Conservation (phyloP, 2,113 vertebrate genomes). For the Sclerurus mexicanus region DNA sequence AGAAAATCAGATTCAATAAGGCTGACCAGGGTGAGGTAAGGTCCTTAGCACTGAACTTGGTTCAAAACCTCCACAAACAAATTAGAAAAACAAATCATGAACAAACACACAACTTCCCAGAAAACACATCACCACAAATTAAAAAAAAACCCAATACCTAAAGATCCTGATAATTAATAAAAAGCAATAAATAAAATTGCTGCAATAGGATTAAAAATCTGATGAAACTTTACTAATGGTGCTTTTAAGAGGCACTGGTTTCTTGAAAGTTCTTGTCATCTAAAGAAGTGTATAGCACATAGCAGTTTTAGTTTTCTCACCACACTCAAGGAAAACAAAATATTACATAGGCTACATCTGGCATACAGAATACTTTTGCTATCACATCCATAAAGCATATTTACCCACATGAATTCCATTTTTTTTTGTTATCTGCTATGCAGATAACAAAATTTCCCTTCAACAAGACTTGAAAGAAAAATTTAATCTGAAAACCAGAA, state of each 20-base stretch:
- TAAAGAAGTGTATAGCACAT: not conserved
- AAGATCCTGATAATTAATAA: not conserved
- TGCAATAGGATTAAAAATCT: not conserved
- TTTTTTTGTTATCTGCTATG: not conserved
- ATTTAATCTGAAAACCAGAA: not conserved
- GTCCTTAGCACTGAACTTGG: not conserved
- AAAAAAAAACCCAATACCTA: fast-evolving
- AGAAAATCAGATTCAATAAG: not conserved
- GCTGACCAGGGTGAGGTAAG: not conserved
- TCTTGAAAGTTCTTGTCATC: not conserved
- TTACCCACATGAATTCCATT: not conserved
- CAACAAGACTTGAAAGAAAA: not conserved
- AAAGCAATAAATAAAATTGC: not conserved
- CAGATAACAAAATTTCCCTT: not conserved
- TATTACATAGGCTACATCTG: not conserved
- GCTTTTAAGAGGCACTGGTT: not conserved
- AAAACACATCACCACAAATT: not conserved
- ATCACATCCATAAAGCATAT: not conserved
- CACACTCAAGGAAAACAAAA: not conserved
- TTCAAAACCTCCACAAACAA: not conserved
- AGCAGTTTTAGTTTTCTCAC: not conserved
- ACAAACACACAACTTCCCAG: fast-evolving
- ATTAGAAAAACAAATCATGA: not conserved
- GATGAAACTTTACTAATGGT: not conserved
- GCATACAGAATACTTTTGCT: not conserved